Percentiles rank a stretch among this genome's conserved stretches.
Evolutionary conservation across 2,888 invertebrate species (phyloP).

Genomic region (Drosophila nr. fundita): DNA sequence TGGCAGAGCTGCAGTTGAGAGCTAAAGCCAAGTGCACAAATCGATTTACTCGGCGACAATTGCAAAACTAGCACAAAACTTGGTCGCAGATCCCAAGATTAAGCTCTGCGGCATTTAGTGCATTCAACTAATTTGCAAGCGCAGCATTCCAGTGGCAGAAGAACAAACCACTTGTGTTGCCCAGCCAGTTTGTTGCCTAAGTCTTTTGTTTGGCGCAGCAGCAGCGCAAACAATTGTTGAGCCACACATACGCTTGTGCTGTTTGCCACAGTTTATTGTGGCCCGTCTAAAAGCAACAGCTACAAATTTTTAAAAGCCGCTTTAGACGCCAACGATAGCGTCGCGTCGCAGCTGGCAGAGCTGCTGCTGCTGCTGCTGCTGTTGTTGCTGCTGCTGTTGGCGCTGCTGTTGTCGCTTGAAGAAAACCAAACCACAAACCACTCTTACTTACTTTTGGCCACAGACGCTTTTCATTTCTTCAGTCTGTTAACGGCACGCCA

Average conservation of each 20-base stretch:
- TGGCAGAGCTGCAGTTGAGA: conserved; percentile 29
- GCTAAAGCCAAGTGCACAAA: conserved; percentile 36
- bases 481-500: conserved; percentile 84
- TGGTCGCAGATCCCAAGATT: not conserved
- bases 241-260: conserved; percentile 23
- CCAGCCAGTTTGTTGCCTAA: conserved; percentile 63
- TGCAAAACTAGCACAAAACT: conserved; percentile 50
- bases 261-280: conserved; percentile 51
- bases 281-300: conserved; percentile 46
- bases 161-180: conserved; percentile 7
- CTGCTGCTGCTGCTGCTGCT: conserved; percentile 22
- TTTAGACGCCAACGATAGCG: conserved; percentile 21
- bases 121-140: conserved; percentile 56
- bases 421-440: conserved; percentile 69
- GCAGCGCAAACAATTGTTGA: conserved; percentile 25
- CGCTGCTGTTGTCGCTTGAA: conserved; percentile 35
- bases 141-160: conserved; percentile 49
- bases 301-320: conserved; percentile 57
- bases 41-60: conserved; percentile 57
- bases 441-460: conserved; percentile 83
- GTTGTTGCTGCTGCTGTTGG: conserved; percentile 16
- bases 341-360: conserved; percentile 9
- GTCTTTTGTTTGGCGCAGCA: conserved; percentile 56
- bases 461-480: conserved; percentile 84
- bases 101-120: conserved; percentile 34